Evolutionary conservation across 2,113 vertebrate species (phyloP).

Genomic region (Triplophysa tibetana): DNA sequence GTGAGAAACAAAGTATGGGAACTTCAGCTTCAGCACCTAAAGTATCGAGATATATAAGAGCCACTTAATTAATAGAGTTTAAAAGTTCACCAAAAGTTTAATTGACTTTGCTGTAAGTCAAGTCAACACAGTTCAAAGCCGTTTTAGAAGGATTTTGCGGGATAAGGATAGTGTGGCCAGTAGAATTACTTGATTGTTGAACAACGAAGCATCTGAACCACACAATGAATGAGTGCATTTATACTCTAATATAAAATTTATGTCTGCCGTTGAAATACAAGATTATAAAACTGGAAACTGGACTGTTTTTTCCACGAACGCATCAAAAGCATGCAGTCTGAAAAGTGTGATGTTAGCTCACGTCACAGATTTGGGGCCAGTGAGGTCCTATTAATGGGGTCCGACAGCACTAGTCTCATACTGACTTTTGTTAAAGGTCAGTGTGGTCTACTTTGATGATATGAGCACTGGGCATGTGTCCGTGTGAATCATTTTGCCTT

Average conservation of each 20-base stretch:
- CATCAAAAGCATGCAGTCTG: slow-evolving; percentile 40
- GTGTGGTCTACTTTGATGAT: slow-evolving; percentile 38
- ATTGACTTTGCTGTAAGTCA: background rate
- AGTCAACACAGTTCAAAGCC: slow-evolving; percentile 1
- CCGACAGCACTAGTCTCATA: slow-evolving; percentile 47
- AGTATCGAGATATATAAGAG: background rate
- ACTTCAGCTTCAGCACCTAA: background rate
- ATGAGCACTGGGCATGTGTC: background rate
- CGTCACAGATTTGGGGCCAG: slow-evolving; percentile 30
- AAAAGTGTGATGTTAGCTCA: slow-evolving; percentile 52
- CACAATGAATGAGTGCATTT: too few relatives aligned
- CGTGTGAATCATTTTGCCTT: slow-evolving; percentile 20
- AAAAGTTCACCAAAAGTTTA: background rate
- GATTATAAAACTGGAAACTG: too few relatives aligned
- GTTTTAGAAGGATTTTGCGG: background rate
- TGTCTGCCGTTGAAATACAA: too few relatives aligned
- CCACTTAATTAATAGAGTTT: background rate
- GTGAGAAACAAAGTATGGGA: background rate
- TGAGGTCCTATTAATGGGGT: slow-evolving; percentile 30
- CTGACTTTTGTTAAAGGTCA: slow-evolving; percentile 49
- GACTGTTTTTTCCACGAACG: slow-evolving; percentile 22
- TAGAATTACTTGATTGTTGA: background rate
- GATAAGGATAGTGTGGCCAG: too few relatives aligned
- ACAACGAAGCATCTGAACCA: too few relatives aligned
- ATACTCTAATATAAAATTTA: too few relatives aligned